Percentiles rank a stretch among this genome's conserved stretches.
These are phyloP conservation scores for Bagarius yarrelli DNA, from an alignment of 2,113 vertebrate genomes.

Conservation along the genomic window DNA sequence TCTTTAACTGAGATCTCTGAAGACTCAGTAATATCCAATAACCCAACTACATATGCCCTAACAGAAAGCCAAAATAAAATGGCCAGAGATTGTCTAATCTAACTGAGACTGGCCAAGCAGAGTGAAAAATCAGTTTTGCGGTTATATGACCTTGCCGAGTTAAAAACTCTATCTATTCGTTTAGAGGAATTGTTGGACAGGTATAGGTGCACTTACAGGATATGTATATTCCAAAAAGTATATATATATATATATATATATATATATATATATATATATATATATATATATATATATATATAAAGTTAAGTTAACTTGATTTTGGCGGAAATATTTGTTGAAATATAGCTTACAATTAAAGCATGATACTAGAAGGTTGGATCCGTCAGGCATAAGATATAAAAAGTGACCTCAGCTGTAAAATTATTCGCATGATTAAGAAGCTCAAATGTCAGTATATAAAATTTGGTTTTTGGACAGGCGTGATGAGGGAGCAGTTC, in stretches of 20 bases:
- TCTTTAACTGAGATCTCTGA: conserved; percentile 60
- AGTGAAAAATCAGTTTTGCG: conserved; percentile 68
- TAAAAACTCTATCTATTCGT: conserved; percentile 54
- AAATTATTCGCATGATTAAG: neutral
- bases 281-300: no score
- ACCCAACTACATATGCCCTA: conserved; percentile 58
- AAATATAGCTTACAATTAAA: neutral
- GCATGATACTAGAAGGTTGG: neutral
- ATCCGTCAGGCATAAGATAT: neutral
- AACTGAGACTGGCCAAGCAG: conserved; percentile 61
- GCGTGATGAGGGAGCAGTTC: neutral
- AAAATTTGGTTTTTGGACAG: conserved; percentile 16
- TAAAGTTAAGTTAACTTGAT: conserved; percentile 45
- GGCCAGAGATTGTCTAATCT: conserved; percentile 61
- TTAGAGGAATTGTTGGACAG: conserved; percentile 62
- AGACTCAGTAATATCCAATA: conserved; percentile 62
- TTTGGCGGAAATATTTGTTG: neutral
- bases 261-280: no score
- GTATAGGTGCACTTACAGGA: conserved; percentile 63
- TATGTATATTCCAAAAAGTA: no score
- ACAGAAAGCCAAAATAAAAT: conserved; percentile 64
- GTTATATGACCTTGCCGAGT: conserved; percentile 65
- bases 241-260: no score
- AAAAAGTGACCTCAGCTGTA: conserved; percentile 5
- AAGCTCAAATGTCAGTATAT: neutral